phyloP scores from a whole-genome alignment of 2,888 invertebrate species.

The Ectemnius cavifrons region DNA sequence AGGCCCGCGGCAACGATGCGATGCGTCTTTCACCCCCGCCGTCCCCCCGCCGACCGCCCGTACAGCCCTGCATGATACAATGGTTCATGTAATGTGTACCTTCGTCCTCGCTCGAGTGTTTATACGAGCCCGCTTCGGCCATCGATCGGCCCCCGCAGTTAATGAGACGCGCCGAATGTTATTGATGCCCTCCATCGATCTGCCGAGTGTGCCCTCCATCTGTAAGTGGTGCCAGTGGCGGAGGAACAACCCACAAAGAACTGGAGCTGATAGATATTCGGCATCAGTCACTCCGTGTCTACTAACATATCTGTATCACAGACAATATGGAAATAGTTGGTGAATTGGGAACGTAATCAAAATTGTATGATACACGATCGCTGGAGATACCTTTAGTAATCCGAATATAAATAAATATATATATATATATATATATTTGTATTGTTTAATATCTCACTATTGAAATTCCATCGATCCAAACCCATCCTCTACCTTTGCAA shows the following conservation, averaged over 20 bases:
- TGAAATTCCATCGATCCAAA: too few relatives aligned
- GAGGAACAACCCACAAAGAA: background rate
- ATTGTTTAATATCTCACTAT: too few relatives aligned
- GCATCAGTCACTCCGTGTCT: too few relatives aligned
- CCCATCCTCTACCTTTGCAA: too few relatives aligned
- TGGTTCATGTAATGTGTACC: constrained; percentile 59
- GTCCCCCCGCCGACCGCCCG: background rate
- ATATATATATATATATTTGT: too few relatives aligned
- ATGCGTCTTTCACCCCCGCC: constrained; percentile 30
- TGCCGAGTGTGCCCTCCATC: constrained; percentile 7
- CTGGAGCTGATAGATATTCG: too few relatives aligned
- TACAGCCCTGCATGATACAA: constrained; percentile 49
- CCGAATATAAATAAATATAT: background rate
- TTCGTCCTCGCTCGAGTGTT: constrained; percentile 59
- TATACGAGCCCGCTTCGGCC: constrained; percentile 51
- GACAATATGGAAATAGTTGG: too few relatives aligned
- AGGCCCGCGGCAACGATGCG: constrained; percentile 50
- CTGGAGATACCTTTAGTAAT: constrained; percentile 32
- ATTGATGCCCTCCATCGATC: constrained; percentile 56
- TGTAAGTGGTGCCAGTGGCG: background rate
- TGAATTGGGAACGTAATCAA: too few relatives aligned
- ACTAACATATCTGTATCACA: too few relatives aligned
- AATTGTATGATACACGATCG: constrained; percentile 29
- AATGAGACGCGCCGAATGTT: constrained; percentile 58
- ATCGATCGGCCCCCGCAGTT: constrained; percentile 54